Evolutionary conservation across 1,140 invertebrate genomes (phyloP), one percentile per base, ranked within the genome.

Genomic region (Nasonia giraulti): DNA sequence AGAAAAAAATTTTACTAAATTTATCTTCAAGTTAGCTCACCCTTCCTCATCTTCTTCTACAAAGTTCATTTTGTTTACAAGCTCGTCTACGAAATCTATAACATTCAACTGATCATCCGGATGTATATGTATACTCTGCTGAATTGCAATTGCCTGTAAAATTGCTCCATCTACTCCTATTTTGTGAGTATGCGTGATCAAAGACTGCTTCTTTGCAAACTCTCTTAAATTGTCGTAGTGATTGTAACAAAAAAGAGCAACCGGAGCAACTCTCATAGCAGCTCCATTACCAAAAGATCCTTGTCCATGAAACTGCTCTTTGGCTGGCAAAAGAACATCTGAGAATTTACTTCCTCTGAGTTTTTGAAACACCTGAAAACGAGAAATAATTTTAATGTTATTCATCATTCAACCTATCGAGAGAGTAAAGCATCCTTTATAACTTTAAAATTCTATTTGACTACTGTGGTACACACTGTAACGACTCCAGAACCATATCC

Each of bases 281-380:
- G 95, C 95, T 20, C 96, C 96, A 93, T 97, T 97, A 27, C 96
- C 97, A 94, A 94, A 96, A 8, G 96, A 97, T 5, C 96, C 96
- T 83, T 89, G 85, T 20, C 96, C 96, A 89, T 94, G 90, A 93
- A 97, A 97, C 89, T 96, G 96, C 89, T 95, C 92, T 76, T 91
- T 93, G 2, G 96, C 96, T 74, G 96, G 96, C 31, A 88, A 88
- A 88, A 94, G 95, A 20, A 95, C 89, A 92, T 97, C 95, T 50
- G 91, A 88, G 89, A 94, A 95, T 87, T 95, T 94, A 37, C 91
- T 92, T 68, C 93, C 92, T 87, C 93, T 90, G 68, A 96, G 91
- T 86, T 95, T 95, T 55, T 93, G 83, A 90, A 97, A 97, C 1
- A 97, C 94, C 88, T 95, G 91, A 69, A 78, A 75, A 80, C 68